Evolutionary conservation across 2,113 vertebrate genomes (phyloP), one percentile per base, ranked within the genome.

Genomic region (Gasterosteus aculeatus): DNA sequence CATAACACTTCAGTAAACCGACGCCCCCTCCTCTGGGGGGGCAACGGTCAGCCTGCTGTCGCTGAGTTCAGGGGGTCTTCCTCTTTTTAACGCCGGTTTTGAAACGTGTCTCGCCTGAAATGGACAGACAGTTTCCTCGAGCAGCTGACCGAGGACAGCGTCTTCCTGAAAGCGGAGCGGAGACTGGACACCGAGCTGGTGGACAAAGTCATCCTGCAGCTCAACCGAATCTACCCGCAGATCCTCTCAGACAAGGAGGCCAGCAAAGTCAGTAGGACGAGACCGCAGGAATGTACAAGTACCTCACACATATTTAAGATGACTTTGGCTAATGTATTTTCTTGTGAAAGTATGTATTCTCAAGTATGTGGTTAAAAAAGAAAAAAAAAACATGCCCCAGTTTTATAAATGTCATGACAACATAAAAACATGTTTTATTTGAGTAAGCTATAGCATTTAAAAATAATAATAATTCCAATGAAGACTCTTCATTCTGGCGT

Each of bases 161-260:
- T 90, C 65, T 99, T 96, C 90, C 94, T 99, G 63, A 95, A 84
- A 16, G 90, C 91, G 63, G 95, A 93, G 0, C 91, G 90, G 19
- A 91, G 92, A 65, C 87, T 99, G 86, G 96, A 95, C 49, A 97
- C 97, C 6, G 96, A 97, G 69, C 92, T 95, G 77, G 94, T 97
- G 57, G 98, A 99, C 88, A 99, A 94, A 93, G 93, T 99, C 49
- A 93, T 98, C 75, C 94, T 99, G 60, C 98, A 99, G 92, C 95
- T 99, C 47, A 99, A 99, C 87, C 94, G 98, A 81, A 97, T 99
- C 91, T 96, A 98, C 85, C 98, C 98, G 1, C 98, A 99, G 91
- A 95, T 99, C 80, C 96, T 99, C 69, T 94, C 93, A 22, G 95
- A 99, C 90, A 95, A 95, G 83, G 98, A 99, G 87, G 97, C 98